Percentiles rank a stretch among this genome's conserved stretches.
Evolutionary conservation across 2,113 vertebrate species (phyloP).

Genomic region (Tragelaphus scriptus): DNA sequence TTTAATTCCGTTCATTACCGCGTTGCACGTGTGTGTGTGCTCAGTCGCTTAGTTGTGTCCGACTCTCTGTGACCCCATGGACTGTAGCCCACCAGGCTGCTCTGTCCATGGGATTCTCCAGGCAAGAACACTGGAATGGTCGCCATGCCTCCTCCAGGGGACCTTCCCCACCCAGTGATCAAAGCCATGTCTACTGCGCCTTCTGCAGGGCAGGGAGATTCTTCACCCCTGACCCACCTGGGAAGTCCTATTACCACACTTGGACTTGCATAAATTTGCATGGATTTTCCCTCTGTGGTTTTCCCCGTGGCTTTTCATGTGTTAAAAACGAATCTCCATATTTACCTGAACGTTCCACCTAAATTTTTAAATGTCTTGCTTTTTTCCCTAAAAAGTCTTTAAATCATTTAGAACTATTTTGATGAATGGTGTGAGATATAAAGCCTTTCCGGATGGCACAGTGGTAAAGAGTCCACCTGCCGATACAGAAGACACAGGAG

Average conservation of each 20-base stretch:
- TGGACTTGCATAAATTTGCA: background rate
- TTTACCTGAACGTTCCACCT: background rate
- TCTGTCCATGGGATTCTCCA: background rate
- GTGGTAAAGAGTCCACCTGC: background rate
- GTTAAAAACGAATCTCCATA: background rate
- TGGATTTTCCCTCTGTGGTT: background rate
- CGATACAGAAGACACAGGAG: background rate
- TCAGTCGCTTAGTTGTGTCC: background rate
- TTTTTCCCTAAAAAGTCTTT: background rate
- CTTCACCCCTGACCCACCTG: background rate
- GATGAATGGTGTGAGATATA: background rate
- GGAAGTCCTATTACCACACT: background rate
- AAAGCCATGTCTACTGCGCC: background rate
- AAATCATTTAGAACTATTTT: background rate
- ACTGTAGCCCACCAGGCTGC: background rate
- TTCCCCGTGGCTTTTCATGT: no score
- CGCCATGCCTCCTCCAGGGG: background rate
- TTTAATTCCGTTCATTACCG: background rate
- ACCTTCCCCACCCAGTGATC: background rate
- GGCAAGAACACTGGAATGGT: background rate
- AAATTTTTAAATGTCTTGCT: background rate
- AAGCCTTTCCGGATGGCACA: background rate
- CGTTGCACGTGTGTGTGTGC: background rate
- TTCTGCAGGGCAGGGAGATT: background rate
- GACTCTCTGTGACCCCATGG: accelerated